Evolutionary conservation across 2,797 vertebrate genomes (phyloP).

Genomic region (Phrynocephalus guinanensis): DNA sequence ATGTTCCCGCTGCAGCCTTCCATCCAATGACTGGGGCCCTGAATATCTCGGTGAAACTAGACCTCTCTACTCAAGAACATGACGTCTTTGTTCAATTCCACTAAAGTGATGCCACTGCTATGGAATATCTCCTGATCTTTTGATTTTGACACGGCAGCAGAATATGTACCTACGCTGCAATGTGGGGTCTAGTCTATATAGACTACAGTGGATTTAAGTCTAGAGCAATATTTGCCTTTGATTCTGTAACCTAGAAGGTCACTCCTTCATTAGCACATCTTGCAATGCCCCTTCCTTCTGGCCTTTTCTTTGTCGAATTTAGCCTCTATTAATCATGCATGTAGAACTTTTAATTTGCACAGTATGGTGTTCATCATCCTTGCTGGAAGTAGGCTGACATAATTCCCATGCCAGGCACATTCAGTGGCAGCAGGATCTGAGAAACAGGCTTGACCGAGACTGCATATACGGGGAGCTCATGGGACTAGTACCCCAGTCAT

Average conservation of each 20-base stretch:
- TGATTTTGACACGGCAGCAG: neutral
- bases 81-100: neutral
- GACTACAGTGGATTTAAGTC: conserved; percentile 11
- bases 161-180: neutral
- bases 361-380: conserved; percentile 9
- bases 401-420: neutral
- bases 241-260: conserved; percentile 18
- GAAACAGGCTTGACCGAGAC: neutral
- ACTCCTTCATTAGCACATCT: conserved; percentile 16
- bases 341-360: conserved; percentile 23
- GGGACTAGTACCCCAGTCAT: neutral
- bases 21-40: neutral
- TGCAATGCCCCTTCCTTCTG: conserved; percentile 10
- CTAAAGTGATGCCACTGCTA: conserved; percentile 3
- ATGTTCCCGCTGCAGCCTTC: neutral
- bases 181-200: conserved; percentile 15
- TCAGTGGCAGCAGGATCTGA: neutral
- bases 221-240: conserved; percentile 26
- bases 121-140: conserved; percentile 1
- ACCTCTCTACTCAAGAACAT: neutral
- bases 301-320: conserved; percentile 29
- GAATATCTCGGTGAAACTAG: neutral
- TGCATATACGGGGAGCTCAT: neutral
- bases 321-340: conserved; percentile 41
- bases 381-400: neutral